Evolutionary conservation across 1,140 invertebrate species (phyloP).

Genomic region (Oreohelix idahoensis): DNA sequence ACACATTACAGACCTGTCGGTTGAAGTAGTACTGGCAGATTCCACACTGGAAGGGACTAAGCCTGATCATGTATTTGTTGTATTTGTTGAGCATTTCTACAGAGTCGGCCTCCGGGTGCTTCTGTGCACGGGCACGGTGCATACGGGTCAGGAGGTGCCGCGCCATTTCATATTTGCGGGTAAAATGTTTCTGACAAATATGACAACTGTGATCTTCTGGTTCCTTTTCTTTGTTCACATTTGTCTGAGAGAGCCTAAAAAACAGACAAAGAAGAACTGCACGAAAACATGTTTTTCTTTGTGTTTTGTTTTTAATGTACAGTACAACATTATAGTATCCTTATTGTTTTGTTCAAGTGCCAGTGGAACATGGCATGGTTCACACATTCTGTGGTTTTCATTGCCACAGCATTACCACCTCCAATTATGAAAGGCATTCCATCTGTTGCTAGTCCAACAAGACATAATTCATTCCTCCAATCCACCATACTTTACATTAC

Average conservation of each 20-base stretch:
- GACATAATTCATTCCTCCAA: too few relatives aligned
- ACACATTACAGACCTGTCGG: conserved; percentile 70
- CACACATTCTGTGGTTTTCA: too few relatives aligned
- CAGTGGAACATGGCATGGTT: too few relatives aligned
- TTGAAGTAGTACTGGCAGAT: conserved; percentile 89
- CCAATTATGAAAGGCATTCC: too few relatives aligned
- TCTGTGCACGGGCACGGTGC: conserved; percentile 61
- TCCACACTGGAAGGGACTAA: conserved; percentile 87
- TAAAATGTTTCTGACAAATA: conserved; percentile 66
- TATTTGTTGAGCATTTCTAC: conserved; percentile 83
- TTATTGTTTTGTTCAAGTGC: too few relatives aligned
- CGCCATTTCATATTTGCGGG: conserved; percentile 62
- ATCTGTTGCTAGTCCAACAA: too few relatives aligned
- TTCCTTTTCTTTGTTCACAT: conserved; percentile 19
- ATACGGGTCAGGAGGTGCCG: conserved; percentile 64
- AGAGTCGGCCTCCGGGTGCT: conserved; percentile 70
- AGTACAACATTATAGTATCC: too few relatives aligned
- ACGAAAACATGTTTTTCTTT: too few relatives aligned
- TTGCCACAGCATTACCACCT: too few relatives aligned
- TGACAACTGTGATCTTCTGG: conserved; percentile 63
- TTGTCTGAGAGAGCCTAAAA: neutral
- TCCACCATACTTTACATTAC: too few relatives aligned
- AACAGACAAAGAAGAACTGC: neutral
- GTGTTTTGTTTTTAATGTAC: too few relatives aligned
- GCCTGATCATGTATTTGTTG: conserved; percentile 82